Evolutionary conservation across 2,888 invertebrate species (phyloP), one percentile per base, ranked within the genome.

Genomic region (Drosophila nigricruria): DNA sequence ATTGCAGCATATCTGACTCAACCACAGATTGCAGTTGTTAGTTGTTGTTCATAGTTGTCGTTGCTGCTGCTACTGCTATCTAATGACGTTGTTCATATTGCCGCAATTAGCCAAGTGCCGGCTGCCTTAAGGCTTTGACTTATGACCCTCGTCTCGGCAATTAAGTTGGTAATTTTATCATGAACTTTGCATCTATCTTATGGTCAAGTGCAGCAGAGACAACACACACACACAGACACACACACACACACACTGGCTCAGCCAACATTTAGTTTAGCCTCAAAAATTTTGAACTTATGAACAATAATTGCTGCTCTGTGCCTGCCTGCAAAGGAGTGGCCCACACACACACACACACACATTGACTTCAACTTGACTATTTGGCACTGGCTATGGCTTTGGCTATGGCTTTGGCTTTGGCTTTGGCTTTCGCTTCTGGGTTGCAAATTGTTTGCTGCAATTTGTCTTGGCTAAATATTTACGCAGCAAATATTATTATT

Each of bases 151-250:
- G 67, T 65, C 77, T 71, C 59, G 79, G 74, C 84, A 83, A 89
- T 85, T 88, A 87, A 81, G 84, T 77, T 87, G 70, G 70, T 88
- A 83, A 85, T 86, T 86, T 89, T 81, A 89, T 88, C 86, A 89
- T 86, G 75, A 86, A 85, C 88, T 86, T 89, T 85, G 81, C 81
- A 78, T 80, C 77, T 73, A 66, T 72, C 53, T 52, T 66, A 71
- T 80, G 80, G 82, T 79, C 85, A 86, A 83, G 77, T 86, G 77
- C 70, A 71, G 61, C 49, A 56, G 57, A 42, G 49, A 45, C 42
- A 45, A 63, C 42, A 45, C 66, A 70, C 27, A 57, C 53, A 60
- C 43, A 60, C 60, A 40, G 49, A 45, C 42, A 47, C 42, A 40
- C 14, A 64, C 42, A 42, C 66, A 68, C 27, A 54, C 54, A 60